phyloP scores from a whole-genome alignment of 37 sponge, comb jelly and placozoan species.

The Haliclona indistincta region DNA sequence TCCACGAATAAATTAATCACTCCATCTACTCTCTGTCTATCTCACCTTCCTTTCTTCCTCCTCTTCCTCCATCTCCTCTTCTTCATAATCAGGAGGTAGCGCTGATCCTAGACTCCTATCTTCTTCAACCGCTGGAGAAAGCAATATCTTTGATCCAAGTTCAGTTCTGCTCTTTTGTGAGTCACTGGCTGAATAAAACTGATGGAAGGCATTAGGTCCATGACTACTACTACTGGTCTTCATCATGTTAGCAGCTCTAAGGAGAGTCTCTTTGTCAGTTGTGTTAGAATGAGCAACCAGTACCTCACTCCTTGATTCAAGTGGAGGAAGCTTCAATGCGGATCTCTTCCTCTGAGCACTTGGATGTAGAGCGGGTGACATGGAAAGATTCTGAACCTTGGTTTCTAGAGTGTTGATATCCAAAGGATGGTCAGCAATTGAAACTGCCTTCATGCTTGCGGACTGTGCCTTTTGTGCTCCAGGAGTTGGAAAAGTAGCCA shows the following conservation, averaged over 20 bases:
- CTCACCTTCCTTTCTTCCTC: not conserved
- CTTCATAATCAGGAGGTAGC: not conserved
- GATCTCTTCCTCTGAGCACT: not conserved
- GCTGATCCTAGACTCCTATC: too few relatives aligned
- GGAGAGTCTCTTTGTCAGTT: constrained; percentile 28
- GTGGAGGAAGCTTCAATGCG: constrained; percentile 13
- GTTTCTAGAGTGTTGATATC: not conserved
- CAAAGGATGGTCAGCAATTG: not conserved
- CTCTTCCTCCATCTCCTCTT: constrained; percentile 1
- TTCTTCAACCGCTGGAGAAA: not conserved
- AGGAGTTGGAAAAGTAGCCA: not conserved
- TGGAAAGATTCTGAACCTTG: not conserved
- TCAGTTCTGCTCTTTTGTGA: not conserved
- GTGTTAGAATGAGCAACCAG: not conserved
- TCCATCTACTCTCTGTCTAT: not conserved
- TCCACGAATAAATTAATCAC: too few relatives aligned
- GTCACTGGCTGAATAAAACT: constrained; percentile 19
- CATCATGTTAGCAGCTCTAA: constrained; percentile 34
- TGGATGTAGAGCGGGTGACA: not conserved
- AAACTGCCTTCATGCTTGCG: not conserved
- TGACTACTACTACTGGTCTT: constrained; percentile 11
- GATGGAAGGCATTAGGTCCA: constrained; percentile 26
- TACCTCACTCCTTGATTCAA: not conserved
- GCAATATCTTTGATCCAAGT: not conserved
- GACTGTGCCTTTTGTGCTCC: not conserved